phyloP scores from a whole-genome alignment of 1,140 invertebrate genomes.

The Ceratina japonica region DNA sequence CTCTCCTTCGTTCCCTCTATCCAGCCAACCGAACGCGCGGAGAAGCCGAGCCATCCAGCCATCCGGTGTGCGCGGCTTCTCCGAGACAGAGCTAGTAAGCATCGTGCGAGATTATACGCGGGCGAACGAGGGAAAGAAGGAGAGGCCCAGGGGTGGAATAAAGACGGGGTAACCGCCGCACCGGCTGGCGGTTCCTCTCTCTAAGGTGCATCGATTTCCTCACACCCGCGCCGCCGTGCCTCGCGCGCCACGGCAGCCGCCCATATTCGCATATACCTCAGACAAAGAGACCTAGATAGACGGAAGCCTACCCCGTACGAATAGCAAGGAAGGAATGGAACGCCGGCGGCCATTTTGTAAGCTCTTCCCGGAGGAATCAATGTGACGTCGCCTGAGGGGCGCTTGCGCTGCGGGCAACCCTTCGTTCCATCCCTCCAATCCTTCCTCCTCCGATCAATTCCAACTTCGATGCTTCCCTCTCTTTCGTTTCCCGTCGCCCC shows the following conservation, averaged over 20 bases:
- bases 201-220: slow-evolving; percentile 78
- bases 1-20: slow-evolving; percentile 65
- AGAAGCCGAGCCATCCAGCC: slow-evolving; percentile 42
- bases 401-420: slow-evolving; percentile 77
- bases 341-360: slow-evolving; percentile 80
- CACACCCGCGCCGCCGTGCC: slow-evolving; percentile 54
- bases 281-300: slow-evolving; percentile 75
- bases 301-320: slow-evolving; percentile 69
- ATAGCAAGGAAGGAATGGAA: slow-evolving; percentile 76
- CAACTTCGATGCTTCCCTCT: slow-evolving; percentile 60
- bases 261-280: slow-evolving; percentile 67
- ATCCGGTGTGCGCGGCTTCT: slow-evolving; percentile 6
- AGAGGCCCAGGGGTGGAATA: slow-evolving; percentile 5
- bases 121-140: slow-evolving; percentile 11
- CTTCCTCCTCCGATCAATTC: slow-evolving; percentile 73
- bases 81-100: slow-evolving; percentile 32
- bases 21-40: slow-evolving; percentile 47
- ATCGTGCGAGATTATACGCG: slow-evolving; percentile 55
- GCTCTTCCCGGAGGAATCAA: slow-evolving; percentile 80
- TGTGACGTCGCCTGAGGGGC: slow-evolving; percentile 79
- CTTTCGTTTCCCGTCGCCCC: slow-evolving; percentile 4
- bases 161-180: not conserved
- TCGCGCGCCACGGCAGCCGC: slow-evolving; percentile 54
- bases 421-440: slow-evolving; percentile 69
- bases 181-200: slow-evolving; percentile 53